Base-by-base conservation (phyloP, 2,888 invertebrate genomes). In the Melanargia galathea region DNA sequence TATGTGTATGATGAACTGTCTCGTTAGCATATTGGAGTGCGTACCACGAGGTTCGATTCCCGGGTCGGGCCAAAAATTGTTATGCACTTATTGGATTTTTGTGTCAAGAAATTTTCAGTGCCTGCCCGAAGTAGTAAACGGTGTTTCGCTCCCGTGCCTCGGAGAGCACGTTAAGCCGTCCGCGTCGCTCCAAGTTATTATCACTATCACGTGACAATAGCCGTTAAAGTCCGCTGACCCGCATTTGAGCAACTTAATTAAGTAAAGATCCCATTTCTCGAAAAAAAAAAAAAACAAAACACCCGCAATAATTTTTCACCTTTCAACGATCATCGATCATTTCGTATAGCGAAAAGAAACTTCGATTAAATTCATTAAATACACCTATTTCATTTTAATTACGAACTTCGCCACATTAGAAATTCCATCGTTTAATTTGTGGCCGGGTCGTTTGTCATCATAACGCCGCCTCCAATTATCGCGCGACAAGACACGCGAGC, bases 401-500 rank as follows among this genome's bases (percentile, higher is more conserved):
- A 58, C 30, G 20, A 45, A 43, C 43, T 13, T 26, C 43, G 24
- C 22, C 33, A 18, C 63, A 63, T 61, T 63, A 49, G 26, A 45
- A 59, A 62, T 68, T 62, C 57, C 59, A 64, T 59, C 38, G 61
- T 62, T 64, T 61, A 64, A 66, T 64, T 48, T 51, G 62, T 66
- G 66, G 64, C 59, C 67, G 51, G 54, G 66, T 63, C 66, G 69
- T 72, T 66, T 68, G 66, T 71, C 70, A 71, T 73, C 66, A 66
- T 70, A 67, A 68, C 70, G 35, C 58, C 59, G 55, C 62, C 63
- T 56, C 64, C 71, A 72, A 71, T 71, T 72, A 65, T 64, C 66
- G 63, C 56, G 45, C 57, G 65, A 62, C 66, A 64, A 52, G 62
- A 48, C 66, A 65, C 67, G 66, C 66, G 65, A 66, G 60, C 70